phyloP scores from a whole-genome alignment of 2,888 invertebrate species.

The Hedychridium roseum region DNA sequence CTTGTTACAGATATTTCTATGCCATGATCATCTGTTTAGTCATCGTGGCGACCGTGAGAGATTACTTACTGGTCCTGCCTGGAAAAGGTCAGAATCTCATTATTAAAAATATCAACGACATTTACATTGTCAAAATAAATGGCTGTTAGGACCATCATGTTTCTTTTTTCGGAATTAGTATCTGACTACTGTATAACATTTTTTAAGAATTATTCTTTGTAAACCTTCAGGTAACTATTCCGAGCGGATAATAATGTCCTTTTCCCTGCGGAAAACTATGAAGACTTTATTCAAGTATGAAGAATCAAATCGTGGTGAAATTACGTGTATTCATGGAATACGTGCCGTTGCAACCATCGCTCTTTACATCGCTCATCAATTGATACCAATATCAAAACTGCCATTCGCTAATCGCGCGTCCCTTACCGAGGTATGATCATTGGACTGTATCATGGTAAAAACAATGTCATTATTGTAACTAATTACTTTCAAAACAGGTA shows the following conservation, averaged over 20 bases:
- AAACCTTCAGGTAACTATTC: constrained; percentile 60
- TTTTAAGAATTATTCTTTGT: too few relatives aligned
- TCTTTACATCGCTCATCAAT: constrained; percentile 73
- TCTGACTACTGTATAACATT: too few relatives aligned
- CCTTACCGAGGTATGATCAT: constrained; percentile 67
- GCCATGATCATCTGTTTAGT: constrained; percentile 55
- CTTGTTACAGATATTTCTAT: constrained; percentile 53
- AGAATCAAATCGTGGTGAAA: constrained; percentile 61
- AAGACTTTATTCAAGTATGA: constrained; percentile 68
- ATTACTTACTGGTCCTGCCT: constrained; percentile 46
- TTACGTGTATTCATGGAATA: constrained; percentile 76
- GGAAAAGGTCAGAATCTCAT: constrained; percentile 51
- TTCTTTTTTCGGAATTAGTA: not conserved
- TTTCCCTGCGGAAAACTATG: constrained; percentile 74
- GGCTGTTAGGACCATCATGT: too few relatives aligned
- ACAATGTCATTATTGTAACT: too few relatives aligned
- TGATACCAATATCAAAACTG: constrained; percentile 70
- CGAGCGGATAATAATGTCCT: constrained; percentile 66
- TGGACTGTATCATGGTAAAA: too few relatives aligned
- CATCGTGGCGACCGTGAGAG: constrained; percentile 53
- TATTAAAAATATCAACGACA: too few relatives aligned
- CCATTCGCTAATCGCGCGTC: constrained; percentile 72
- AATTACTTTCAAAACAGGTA: constrained; percentile 59
- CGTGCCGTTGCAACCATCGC: constrained; percentile 72
- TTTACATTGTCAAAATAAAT: too few relatives aligned